A percentile compares a stretch with the other conserved stretches of the same genome.
phyloP scores from a whole-genome alignment of 2,888 invertebrate genomes.

The Ectemnius lituratus region DNA sequence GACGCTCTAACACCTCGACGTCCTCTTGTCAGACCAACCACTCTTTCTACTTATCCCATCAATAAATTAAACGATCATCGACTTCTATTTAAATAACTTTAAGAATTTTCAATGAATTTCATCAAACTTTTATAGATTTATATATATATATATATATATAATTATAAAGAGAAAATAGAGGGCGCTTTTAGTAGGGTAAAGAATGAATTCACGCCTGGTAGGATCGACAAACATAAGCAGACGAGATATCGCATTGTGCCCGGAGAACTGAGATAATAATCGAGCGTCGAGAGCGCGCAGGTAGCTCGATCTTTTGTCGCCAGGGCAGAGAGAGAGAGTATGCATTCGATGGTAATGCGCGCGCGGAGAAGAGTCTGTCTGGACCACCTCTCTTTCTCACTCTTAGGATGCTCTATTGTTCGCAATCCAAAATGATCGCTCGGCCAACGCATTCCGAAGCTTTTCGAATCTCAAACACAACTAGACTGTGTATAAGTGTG shows the following conservation, averaged over 20 bases:
- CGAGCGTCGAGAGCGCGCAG: not conserved
- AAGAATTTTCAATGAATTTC: no score
- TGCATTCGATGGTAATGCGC: conserved; percentile 6
- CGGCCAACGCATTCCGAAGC: not conserved
- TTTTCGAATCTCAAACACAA: not conserved
- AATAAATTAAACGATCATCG: no score
- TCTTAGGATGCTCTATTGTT: not conserved
- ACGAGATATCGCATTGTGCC: not conserved
- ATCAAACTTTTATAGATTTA: no score
- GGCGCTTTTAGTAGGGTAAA: no score
- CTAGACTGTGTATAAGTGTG: not conserved
- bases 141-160: no score
- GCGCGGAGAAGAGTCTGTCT: not conserved
- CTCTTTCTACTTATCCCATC: no score
- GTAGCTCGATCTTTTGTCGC: not conserved
- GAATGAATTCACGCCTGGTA: not conserved
- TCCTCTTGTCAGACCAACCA: no score
- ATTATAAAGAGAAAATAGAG: no score
- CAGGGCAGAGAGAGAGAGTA: not conserved
- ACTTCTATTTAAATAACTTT: no score
- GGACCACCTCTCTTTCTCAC: not conserved
- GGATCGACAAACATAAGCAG: not conserved
- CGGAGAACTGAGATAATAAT: not conserved
- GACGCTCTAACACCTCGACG: no score
- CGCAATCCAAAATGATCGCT: conserved; percentile 7